Evolutionary conservation across 2,113 vertebrate species (phyloP).

Genomic region (Pelusios castaneus): DNA sequence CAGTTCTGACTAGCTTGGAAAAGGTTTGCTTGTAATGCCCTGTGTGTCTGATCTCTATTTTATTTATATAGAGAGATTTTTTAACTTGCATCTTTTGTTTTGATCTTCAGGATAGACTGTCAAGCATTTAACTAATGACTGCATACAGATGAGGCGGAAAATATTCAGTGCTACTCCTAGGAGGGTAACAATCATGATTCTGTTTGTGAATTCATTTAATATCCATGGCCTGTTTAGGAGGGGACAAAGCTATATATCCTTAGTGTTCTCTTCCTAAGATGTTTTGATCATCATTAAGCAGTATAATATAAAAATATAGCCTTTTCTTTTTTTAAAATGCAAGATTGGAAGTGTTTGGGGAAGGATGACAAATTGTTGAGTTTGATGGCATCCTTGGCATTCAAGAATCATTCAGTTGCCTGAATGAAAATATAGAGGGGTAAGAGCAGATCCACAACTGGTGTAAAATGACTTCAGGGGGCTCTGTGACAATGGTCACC

Average conservation of each 20-base stretch:
- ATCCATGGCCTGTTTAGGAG: background rate
- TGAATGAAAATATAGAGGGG: background rate
- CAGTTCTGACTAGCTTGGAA: slow-evolving; percentile 19
- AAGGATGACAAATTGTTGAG: background rate
- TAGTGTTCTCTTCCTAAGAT: background rate
- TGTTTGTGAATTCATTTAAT: background rate
- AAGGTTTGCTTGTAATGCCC: slow-evolving; percentile 20
- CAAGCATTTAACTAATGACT: slow-evolving; percentile 33
- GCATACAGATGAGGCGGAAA: background rate
- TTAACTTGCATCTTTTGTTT: slow-evolving; percentile 50
- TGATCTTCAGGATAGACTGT: slow-evolving; percentile 57
- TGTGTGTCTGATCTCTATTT: slow-evolving; percentile 39
- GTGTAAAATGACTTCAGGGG: background rate
- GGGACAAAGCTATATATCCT: background rate
- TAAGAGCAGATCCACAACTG: background rate
- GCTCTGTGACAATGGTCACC: background rate
- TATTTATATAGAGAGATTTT: slow-evolving; percentile 51
- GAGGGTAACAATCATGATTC: background rate
- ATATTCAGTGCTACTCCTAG: background rate
- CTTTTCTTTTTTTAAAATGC: background rate
- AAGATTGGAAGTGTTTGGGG: background rate
- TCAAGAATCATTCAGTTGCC: background rate
- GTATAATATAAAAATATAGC: background rate
- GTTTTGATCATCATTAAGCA: background rate
- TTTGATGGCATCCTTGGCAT: background rate